Conservation (phyloP, 2,113 vertebrate genomes). For the pig (Sus scrofa) region T2T-Sscrofa CM000828.6:53814001-53814500, state of each 20-base stretch:
- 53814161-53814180: background rate
- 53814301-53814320: background rate
- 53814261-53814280: background rate
- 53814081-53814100: no score
- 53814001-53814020: no score
- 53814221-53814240: background rate
- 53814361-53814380: background rate
- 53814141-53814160: background rate
- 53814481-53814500: conserved; percentile 41
- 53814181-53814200: background rate
- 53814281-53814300: background rate
- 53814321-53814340: background rate
- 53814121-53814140: no score
- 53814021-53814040: no score
- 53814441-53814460: conserved; percentile 54
- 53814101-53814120: no score
- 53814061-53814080: no score
- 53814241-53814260: background rate
- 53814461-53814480: conserved; percentile 57
- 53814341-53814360: background rate
- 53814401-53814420: conserved; percentile 10
- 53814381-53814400: background rate
- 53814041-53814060: no score
- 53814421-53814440: conserved; percentile 59
- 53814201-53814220: conserved; percentile 5